Percentiles rank a stretch among this genome's conserved stretches.
These are phyloP conservation scores for Bungarus multicinctus DNA, from an alignment of 2,113 vertebrate genomes.

Conservation along the genomic window DNA sequence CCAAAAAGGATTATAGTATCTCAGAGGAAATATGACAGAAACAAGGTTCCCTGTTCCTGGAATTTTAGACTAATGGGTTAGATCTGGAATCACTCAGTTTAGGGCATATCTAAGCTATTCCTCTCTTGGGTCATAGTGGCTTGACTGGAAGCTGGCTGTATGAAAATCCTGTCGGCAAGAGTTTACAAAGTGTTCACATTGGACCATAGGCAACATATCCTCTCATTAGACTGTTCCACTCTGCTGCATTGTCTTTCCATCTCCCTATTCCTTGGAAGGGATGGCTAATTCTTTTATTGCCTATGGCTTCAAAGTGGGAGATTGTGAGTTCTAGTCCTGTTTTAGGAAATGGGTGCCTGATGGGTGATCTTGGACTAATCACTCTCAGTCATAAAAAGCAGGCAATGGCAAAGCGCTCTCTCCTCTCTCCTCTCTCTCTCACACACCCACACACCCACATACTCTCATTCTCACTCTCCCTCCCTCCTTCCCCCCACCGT, in stretches of 20 bases:
- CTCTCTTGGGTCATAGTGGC: not conserved
- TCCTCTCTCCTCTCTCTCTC: no score
- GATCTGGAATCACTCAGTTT: not conserved
- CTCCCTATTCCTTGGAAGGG: not conserved
- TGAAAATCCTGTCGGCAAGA: not conserved
- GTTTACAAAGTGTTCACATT: not conserved
- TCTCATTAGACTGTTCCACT: not conserved
- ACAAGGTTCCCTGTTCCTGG: not conserved
- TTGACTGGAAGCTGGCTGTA: not conserved
- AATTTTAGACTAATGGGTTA: not conserved
- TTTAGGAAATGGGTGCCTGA: not conserved
- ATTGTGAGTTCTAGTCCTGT: not conserved
- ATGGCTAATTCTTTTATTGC: not conserved
- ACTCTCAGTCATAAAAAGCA: not conserved
- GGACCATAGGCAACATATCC: not conserved
- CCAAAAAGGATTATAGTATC: not conserved
- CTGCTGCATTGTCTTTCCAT: not conserved
- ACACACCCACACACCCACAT: no score
- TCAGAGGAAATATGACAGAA: not conserved
- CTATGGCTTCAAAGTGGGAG: not conserved
- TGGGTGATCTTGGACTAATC: not conserved
- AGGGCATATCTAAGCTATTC: not conserved
- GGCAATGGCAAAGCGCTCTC: not conserved
- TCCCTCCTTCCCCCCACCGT: no score
- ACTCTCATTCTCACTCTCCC: no score